Evolutionary conservation across 2,113 vertebrate species (phyloP), one percentile per base, ranked within the genome.

Genomic region (Chionodraco myersi): DNA sequence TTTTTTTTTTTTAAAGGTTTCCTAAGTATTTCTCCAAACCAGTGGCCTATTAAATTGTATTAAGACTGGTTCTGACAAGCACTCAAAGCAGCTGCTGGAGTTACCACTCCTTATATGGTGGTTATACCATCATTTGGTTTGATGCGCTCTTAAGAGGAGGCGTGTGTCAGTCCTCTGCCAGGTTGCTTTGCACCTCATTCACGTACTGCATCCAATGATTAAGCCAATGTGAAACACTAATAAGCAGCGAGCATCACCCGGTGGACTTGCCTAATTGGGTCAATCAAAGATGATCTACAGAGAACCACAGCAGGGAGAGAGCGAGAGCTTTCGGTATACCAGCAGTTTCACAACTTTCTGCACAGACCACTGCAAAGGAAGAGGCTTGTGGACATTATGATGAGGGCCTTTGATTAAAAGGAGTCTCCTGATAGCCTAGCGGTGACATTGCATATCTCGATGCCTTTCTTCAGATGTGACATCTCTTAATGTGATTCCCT

Each of bases 231-330:
- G 88, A 88, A 90, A 90, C 90, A 75, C 89, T 92, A 91, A 91
- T 88, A 93, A 91, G 90, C 84, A 91, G 85, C 82, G 80, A 89
- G 87, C 85, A 89, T 91, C 89, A 92, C 89, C 87, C 88, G 6
- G 81, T 84, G 90, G 91, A 94, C 91, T 80, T 13, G 65, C 75
- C 85, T 94, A 93, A 93, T 92, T 93, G 90, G 93, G 90, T 92
- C 92, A 94, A 91, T 94, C 88, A 93, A 89, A 91, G 49, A 90
- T 85, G 83, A 91, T 91, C 88, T 34, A 78, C 79, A 75, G 85
- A 89, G 89, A 82, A 83, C 75, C 75, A 14, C 57, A 79, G 68
- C 76, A 23, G 76, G 77, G 63, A 84, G 75, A 84, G 67, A 82
- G 85, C 10, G 63, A 75, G 82, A 66, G 86, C 79, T 54, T 85